These are phyloP conservation scores for Phymastichus coffea DNA, from an alignment of 1,140 invertebrate genomes.

Conservation along the genomic window DNA sequence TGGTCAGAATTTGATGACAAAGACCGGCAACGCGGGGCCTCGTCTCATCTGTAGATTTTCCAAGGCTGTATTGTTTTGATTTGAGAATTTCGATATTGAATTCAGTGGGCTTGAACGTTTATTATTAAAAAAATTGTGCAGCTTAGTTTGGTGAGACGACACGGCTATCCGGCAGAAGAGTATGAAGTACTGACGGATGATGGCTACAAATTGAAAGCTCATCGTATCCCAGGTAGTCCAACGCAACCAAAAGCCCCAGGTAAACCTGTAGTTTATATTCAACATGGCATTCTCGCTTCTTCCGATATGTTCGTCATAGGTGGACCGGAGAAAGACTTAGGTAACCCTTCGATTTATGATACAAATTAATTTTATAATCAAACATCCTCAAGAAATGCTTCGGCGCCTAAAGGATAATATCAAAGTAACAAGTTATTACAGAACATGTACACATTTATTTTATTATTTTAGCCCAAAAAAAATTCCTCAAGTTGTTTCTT, in stretches of 20 bases:
- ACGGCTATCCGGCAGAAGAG: conserved; percentile 55
- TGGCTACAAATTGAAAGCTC: conserved; percentile 55
- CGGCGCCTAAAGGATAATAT: neutral
- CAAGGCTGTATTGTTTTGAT: too few species aligned
- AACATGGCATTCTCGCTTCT: conserved; percentile 57
- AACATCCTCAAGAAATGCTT: neutral
- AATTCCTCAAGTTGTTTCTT: too few species aligned
- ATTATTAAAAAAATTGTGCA: too few species aligned
- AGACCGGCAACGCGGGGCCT: too few species aligned
- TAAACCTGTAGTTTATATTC: conserved; percentile 48
- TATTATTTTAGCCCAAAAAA: too few species aligned
- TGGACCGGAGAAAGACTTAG: conserved; percentile 44
- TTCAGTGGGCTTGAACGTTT: too few species aligned
- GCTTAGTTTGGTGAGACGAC: conserved; percentile 38
- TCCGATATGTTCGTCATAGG: conserved; percentile 54
- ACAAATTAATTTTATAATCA: neutral
- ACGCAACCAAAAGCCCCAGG: conserved; percentile 20
- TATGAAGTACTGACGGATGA: conserved; percentile 52
- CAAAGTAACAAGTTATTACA: neutral
- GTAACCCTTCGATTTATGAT: conserved; percentile 39
- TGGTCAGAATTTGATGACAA: too few species aligned
- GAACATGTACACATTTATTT: neutral
- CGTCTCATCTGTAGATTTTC: too few species aligned
- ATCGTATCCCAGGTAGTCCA: conserved; percentile 52
- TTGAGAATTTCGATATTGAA: too few species aligned